Evolutionary conservation across 1,140 invertebrate species (phyloP), one percentile per base, ranked within the genome.

Genomic region (Harpegnathos saltator): DNA sequence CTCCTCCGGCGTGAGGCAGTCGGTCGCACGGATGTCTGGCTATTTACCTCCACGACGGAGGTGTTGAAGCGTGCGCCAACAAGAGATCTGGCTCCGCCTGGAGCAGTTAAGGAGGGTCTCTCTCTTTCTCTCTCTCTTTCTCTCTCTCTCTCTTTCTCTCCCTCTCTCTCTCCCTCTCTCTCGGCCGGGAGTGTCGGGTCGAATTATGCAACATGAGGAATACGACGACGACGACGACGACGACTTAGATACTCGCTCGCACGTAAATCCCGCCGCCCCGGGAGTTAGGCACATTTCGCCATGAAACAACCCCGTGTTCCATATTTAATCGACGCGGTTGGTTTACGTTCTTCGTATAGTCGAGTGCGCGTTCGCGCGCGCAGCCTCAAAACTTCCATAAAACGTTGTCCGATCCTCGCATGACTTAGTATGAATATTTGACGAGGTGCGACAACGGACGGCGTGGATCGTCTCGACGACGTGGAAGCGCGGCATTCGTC

Each of bases 31-130:
- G 75, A 81, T 83, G 56, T 87, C 50, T 68, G 82, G 62, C 59
- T 88, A 85, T 89, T 89, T 89, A 85, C 80, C 63, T 66, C 38
- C 50, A 9, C 9, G 38, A 9, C 69, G 73, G 81, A 90, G 89
- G 90, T 89, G 90, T 90, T 84, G 89, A 85, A 85, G 87, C 85
- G 89, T 85, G 86, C 71, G 82, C 84, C 85, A 62, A 86, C 81
- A 77, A 81, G 90, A 90, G 85, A 84, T 90, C 81, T 87, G 83
- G 74, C 68, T 86, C 65, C 63, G 90, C 89, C 90, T 77, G 84
- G 58, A 90, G 89, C 90, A 88, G 82, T 91, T 84, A 87, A 90
- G 89, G 87, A 90, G 90, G 90, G 87, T 84, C 86, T 59, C 61
- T 75, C n/a, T n/a, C n/a, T n/a, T n/a, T n/a, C n/a, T n/a, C n/a